Percentiles rank a stretch among this genome's conserved stretches.
Evolutionary conservation across 2,797 vertebrate species (phyloP).

Genomic region (Gambusia yucatana): DNA sequence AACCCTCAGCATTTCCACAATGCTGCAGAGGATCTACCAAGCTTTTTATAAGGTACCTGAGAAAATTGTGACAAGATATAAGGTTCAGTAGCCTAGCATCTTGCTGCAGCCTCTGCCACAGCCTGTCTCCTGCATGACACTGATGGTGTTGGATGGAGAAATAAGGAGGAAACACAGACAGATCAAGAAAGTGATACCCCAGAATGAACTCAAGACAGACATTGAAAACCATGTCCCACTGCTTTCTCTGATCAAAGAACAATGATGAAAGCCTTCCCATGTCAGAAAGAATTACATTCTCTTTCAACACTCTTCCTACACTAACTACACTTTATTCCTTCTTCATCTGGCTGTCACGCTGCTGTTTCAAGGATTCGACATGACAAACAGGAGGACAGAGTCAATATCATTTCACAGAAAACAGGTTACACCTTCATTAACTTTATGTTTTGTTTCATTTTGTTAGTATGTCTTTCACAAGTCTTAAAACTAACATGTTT

Average conservation of each 20-base stretch:
- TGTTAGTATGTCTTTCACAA: background rate
- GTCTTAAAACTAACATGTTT: slow-evolving; percentile 26
- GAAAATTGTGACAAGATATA: background rate
- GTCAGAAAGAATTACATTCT: slow-evolving; percentile 42
- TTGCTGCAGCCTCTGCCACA: background rate
- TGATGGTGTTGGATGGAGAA: slow-evolving; percentile 32
- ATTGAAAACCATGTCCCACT: slow-evolving; percentile 19
- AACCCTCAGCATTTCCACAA: background rate
- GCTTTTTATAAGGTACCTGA: background rate
- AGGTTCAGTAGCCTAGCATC: background rate
- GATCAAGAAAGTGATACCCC: slow-evolving; percentile 22
- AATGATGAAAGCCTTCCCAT: slow-evolving; percentile 55
- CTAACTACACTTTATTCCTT: slow-evolving; percentile 21
- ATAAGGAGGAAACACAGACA: slow-evolving; percentile 28
- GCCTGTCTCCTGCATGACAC: background rate
- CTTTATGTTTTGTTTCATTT: background rate
- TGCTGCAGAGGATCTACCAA: too few species aligned
- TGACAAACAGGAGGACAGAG: slow-evolving; percentile 20
- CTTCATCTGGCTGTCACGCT: slow-evolving; percentile 24
- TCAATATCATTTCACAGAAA: slow-evolving; percentile 3
- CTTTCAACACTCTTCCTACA: slow-evolving; percentile 41
- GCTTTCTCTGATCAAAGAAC: slow-evolving; percentile 56
- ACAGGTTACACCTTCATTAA: background rate
- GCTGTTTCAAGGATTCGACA: slow-evolving; percentile 28
- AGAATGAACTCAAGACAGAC: slow-evolving; percentile 21